phyloP scores from a whole-genome alignment of 2,797 vertebrate genomes.

The Mus spretus region DNA sequence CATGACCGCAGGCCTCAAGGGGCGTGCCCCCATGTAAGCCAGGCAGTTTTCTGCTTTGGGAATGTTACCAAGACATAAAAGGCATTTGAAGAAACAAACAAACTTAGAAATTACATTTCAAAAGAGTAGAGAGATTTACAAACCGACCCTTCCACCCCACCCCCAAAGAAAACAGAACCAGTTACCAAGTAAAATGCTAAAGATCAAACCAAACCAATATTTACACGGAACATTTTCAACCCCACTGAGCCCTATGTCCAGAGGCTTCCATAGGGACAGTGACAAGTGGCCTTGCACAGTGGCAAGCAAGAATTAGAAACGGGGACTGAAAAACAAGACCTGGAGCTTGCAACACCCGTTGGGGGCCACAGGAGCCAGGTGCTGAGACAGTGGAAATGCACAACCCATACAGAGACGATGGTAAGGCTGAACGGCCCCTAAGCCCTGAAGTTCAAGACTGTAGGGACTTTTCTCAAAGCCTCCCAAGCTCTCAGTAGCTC shows the following conservation, averaged over 20 bases:
- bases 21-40: constrained; percentile 25
- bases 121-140: constrained; percentile 87
- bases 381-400: constrained; percentile 59
- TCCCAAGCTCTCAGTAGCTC: constrained; percentile 46
- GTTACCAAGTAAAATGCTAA: constrained; percentile 88
- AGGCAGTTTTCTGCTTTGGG: constrained; percentile 86
- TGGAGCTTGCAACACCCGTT: background rate
- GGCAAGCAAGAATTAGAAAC: constrained; percentile 76
- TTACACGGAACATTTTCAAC: constrained; percentile 86
- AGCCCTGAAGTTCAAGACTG: constrained; percentile 37
- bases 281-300: constrained; percentile 63
- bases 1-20: constrained; percentile 32
- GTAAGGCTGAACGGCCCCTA: constrained; percentile 86
- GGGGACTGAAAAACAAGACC: constrained; percentile 68
- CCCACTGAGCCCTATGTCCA: constrained; percentile 55
- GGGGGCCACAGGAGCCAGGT: constrained; percentile 18
- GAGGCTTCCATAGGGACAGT: constrained; percentile 67
- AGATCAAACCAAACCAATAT: constrained; percentile 86
- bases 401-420: constrained; percentile 56
- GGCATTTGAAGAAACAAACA: constrained; percentile 86
- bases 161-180: constrained; percentile 75
- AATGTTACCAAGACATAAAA: constrained; percentile 89
- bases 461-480: constrained; percentile 48
- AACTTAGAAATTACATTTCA: constrained; percentile 88
- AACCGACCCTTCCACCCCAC: constrained; percentile 77